Base-by-base conservation (phyloP, 1,140 invertebrate species). In the Conus betulinus region DNA sequence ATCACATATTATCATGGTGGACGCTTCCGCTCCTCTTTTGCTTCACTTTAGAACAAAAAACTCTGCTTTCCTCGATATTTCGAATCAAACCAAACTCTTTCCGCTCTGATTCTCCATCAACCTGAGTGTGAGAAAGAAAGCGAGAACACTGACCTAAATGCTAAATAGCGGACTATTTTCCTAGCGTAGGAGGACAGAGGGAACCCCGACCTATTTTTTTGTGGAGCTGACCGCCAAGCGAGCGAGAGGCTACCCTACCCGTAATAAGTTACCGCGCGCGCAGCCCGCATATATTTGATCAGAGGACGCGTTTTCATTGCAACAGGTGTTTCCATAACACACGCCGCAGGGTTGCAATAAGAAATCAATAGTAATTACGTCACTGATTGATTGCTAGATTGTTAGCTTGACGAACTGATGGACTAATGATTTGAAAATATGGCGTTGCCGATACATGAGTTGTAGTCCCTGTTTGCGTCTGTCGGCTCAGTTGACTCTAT, bases 121-220 rank as follows among this genome's bases (percentile, higher is more conserved):
- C 25, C 5, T 11, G 15, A 84, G 53, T 84, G 82, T 53, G 55
- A 67, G n/a, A 84, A 63, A 7, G 52, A 67, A 63, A 84, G 20
- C 51, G 27, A 63, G 57, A 83, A 60, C 81, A 88, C 87, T 82
- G 78, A 88, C 81, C 81, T 88, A 82, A 57, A 83, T 88, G 87
- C 78, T 88, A 83, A 88, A 88, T 67, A 82, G 87, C 52, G 87
- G 81, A 88, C 87, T 88, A 88, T 88, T 88, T 88, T 82, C 55
- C 63, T 57, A 63, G 87, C 87, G 87, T 83, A 88, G 78, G 87
- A 88, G 71, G 85, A 88, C 87, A 82, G 25, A 88, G 87, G 87
- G 87, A 82, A 82, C 63, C 87, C 87, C 87, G 87, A 88, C 87
- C 87, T 88, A 88, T 83, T 88, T 87, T 86, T 87, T 86, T 87